Percentiles rank a stretch among this genome's conserved stretches.
Evolutionary conservation across 2,113 vertebrate genomes (phyloP).

Genomic region (Elgaria multicarinata): DNA sequence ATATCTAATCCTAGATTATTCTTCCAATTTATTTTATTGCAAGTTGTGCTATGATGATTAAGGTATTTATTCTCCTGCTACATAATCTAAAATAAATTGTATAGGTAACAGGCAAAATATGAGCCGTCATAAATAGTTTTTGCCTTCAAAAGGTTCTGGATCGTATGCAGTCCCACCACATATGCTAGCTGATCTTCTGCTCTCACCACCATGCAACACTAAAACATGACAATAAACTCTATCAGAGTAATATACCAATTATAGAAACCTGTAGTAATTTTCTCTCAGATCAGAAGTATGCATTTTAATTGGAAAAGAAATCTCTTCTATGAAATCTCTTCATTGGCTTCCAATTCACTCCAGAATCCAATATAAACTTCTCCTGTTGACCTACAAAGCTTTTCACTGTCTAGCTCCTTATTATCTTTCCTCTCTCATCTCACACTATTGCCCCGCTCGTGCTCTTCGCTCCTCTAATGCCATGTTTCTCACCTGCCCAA

Average conservation of each 20-base stretch:
- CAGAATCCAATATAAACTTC: too few species aligned
- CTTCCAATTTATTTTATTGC: not conserved
- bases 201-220: not conserved
- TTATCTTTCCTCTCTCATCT: too few species aligned
- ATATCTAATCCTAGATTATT: not conserved
- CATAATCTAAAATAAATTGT: not conserved
- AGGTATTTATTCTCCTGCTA: not conserved
- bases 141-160: not conserved
- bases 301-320: not conserved
- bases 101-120: not conserved
- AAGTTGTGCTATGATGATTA: not conserved
- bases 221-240: not conserved
- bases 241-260: too few species aligned
- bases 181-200: not conserved
- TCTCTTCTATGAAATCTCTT: too few species aligned
- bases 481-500: too few species aligned
- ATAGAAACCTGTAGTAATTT: too few species aligned
- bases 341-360: too few species aligned
- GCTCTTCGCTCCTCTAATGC: too few species aligned
- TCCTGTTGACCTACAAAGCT: too few species aligned
- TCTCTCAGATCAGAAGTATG: too few species aligned
- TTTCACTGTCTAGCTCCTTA: too few species aligned
- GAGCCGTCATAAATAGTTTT: not conserved
- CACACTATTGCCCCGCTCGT: too few species aligned
- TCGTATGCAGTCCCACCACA: not conserved